Conservation (phyloP, 2,113 vertebrate genomes). For the Tachysurus fulvidraco region DNA sequence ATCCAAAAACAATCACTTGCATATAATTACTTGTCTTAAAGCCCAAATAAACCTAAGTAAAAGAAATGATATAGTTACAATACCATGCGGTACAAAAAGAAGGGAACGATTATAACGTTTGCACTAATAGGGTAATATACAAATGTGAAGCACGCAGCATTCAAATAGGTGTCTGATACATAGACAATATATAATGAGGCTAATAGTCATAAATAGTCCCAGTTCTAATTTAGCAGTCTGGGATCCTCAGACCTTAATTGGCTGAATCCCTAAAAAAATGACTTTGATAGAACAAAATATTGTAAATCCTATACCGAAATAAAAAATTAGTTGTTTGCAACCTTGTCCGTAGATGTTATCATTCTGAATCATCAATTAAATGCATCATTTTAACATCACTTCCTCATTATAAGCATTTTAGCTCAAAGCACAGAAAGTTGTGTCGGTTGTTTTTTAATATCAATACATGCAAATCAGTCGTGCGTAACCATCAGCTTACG, state of each 20-base stretch:
- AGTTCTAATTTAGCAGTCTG: background rate
- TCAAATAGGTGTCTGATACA: background rate
- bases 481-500: background rate
- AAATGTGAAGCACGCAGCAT: background rate
- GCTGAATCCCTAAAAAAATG: background rate
- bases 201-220: background rate
- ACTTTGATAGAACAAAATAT: background rate
- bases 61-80: background rate
- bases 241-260: background rate
- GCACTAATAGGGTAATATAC: background rate
- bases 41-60: background rate
- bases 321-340: too few relatives aligned
- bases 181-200: background rate
- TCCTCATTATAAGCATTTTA: background rate
- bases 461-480: background rate
- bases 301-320: too few relatives aligned
- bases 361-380: too few relatives aligned
- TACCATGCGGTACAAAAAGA: background rate
- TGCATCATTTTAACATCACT: background rate
- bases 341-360: too few relatives aligned
- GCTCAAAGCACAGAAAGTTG: background rate
- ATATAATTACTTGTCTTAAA: background rate
- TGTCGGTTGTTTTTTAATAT: background rate
- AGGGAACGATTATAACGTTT: background rate
- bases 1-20: background rate